These are phyloP conservation scores for Hydrochoerus hydrochaeris DNA, from an alignment of 2,113 vertebrate genomes.

Conservation along the genomic window DNA sequence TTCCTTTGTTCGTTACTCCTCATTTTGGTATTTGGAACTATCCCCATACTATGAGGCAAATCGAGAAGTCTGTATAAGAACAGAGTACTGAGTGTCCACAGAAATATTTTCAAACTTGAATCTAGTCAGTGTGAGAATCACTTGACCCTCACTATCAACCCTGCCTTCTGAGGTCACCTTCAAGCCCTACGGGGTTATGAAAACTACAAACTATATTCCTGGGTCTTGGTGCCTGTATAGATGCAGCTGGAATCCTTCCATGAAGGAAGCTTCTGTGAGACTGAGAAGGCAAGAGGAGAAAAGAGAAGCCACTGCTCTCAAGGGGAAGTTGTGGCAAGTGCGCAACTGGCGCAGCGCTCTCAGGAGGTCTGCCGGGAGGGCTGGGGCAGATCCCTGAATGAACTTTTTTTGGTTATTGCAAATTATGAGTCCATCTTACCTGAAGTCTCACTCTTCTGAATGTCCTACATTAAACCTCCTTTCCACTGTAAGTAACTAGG, in stretches of 20 bases:
- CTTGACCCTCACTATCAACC: background rate
- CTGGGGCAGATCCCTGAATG: background rate
- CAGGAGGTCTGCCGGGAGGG: background rate
- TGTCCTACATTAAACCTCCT: background rate
- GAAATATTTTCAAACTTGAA: slow-evolving; percentile 9
- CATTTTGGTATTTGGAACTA: background rate
- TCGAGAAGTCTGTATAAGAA: background rate
- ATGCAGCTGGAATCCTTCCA: background rate
- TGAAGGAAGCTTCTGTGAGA: background rate
- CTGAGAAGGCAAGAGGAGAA: background rate
- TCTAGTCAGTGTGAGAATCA: background rate
- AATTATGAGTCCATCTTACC: background rate
- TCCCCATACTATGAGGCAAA: background rate
- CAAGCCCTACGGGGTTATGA: background rate
- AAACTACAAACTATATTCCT: background rate
- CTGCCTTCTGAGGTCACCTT: background rate
- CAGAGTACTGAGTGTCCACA: background rate
- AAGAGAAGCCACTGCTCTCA: background rate
- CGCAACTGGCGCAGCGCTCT: background rate
- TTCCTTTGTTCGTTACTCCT: background rate
- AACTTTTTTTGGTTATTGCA: background rate
- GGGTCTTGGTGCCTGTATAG: background rate
- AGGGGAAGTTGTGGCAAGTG: too few species aligned
- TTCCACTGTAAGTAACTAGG: background rate
- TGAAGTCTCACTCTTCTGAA: background rate